Conservation (phyloP, 2,113 vertebrate genomes). For the Coryphaenoides rupestris region DNA sequence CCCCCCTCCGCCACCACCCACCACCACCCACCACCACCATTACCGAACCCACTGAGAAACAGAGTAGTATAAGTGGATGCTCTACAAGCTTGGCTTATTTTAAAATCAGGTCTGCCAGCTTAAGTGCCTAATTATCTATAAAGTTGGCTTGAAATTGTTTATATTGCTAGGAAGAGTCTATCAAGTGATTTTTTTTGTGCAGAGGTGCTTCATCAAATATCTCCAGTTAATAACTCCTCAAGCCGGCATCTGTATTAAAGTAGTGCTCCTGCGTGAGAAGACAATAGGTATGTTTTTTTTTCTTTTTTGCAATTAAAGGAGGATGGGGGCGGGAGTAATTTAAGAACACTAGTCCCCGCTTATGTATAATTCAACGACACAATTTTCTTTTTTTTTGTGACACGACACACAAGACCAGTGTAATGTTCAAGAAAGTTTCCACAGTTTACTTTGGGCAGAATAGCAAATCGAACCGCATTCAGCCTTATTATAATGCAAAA, state of each 20-base stretch:
- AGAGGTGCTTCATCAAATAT: slow-evolving; percentile 59
- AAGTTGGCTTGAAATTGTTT: slow-evolving; percentile 70
- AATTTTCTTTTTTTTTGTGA: background rate
- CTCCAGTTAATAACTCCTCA: slow-evolving; percentile 65
- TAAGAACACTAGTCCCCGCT: slow-evolving; percentile 11
- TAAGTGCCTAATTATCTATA: slow-evolving; percentile 72
- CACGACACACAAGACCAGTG: background rate
- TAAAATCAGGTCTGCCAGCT: slow-evolving; percentile 57
- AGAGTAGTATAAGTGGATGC: slow-evolving; percentile 30
- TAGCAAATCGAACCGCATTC: background rate
- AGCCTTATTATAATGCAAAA: slow-evolving; percentile 1
- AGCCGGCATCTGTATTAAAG: slow-evolving; percentile 30
- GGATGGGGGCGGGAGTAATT: slow-evolving; percentile 1
- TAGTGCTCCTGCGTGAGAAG: background rate
- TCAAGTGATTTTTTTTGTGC: slow-evolving; percentile 56
- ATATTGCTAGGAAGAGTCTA: slow-evolving; percentile 58
- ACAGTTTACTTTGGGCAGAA: too few species aligned
- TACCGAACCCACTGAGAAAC: slow-evolving; percentile 7
- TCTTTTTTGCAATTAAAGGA: background rate
- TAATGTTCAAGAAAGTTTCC: too few species aligned
- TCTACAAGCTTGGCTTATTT: slow-evolving; percentile 47
- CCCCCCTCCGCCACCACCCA: slow-evolving; percentile 4
- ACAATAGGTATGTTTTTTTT: slow-evolving; percentile 10
- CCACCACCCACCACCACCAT: slow-evolving; percentile 6
- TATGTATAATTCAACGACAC: slow-evolving; percentile 8